Base-by-base conservation (phyloP, 2,888 invertebrate genomes). In the Trichogramma dendrolimi region DNA sequence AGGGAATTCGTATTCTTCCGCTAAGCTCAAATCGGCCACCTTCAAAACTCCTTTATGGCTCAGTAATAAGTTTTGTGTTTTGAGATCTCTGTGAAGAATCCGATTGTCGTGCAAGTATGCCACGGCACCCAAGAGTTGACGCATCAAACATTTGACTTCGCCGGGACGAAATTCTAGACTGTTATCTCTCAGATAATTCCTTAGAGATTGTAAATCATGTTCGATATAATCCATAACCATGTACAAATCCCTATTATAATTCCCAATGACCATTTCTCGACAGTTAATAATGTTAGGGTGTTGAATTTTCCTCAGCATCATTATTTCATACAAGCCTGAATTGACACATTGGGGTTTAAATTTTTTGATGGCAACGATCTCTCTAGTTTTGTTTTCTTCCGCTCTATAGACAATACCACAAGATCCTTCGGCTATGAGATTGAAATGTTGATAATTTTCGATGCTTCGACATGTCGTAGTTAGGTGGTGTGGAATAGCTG, bases 271-370 rank as follows among this genome's bases (percentile, higher is more conserved):
- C 72, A 99, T 98, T 82, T 99, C 99, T 67, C 96, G 84, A 1
- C 97, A 96, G 0, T 96, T 97, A 7, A 99, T 98, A 67, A 99
- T 96, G 80, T 99, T 99, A 4, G 91, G 90, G 80, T 97, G 96
- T 76, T 94, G 94, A 49, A 94, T 87, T 82, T 87, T 84, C 42
- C 99, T 83, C 60, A 99, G 81, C 8, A 98, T 99, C 81, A 97
- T 99, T 72, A 99, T 97, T 83, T 99, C 99, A 68, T 99, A 84
- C 63, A 99, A 81, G 39, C 97, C 97, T 4, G 99, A 99, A 59
- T 96, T 97, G 79, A 99, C 99, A 75, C 97, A 96, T 80, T 99
- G 99, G 98, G 99, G 99, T 85, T 99, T 99, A 11, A 99, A 84
- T 62, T 96, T 86, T 80, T 99, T 99, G 60, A 99, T 82, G 27